Conservation (phyloP, 2,888 invertebrate genomes). For the Carterocephalus palaemon region DNA sequence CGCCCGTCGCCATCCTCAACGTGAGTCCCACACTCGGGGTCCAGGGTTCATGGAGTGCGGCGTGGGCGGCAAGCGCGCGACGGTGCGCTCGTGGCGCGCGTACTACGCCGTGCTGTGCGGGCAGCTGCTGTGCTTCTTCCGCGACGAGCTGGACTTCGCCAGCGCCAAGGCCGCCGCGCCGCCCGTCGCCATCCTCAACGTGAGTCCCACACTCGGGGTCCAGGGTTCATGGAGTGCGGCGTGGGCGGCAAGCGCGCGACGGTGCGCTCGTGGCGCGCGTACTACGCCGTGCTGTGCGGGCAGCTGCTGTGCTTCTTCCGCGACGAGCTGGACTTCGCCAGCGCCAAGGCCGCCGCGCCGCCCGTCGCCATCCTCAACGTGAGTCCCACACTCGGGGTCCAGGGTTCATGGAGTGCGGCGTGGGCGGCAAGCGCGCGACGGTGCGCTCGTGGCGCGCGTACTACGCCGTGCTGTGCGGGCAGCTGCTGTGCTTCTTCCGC, state of each 20-base stretch:
- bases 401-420: too few species aligned
- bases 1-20: slow-evolving; percentile 87
- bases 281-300: slow-evolving; percentile 97
- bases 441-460: slow-evolving; percentile 97
- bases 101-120: slow-evolving; percentile 98
- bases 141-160: slow-evolving; percentile 94
- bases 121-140: slow-evolving; percentile 98
- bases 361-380: slow-evolving; percentile 86
- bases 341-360: slow-evolving; percentile 92
- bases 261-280: slow-evolving; percentile 96
- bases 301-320: slow-evolving; percentile 99
- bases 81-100: slow-evolving; percentile 96
- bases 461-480: slow-evolving; percentile 97
- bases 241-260: too few species aligned
- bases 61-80: too few species aligned
- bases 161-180: slow-evolving; percentile 93
- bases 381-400: too few species aligned
- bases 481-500: slow-evolving; percentile 98
- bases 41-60: too few species aligned
- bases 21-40: too few species aligned
- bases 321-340: slow-evolving; percentile 93
- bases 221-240: too few species aligned
- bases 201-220: too few species aligned
- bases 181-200: slow-evolving; percentile 86
- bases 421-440: slow-evolving; percentile 93